A percentile compares a stretch with the other conserved stretches of the same genome.
Evolutionary conservation across 2,797 vertebrate genomes (phyloP).

Genomic region (Peromyscus nudipes): DNA sequence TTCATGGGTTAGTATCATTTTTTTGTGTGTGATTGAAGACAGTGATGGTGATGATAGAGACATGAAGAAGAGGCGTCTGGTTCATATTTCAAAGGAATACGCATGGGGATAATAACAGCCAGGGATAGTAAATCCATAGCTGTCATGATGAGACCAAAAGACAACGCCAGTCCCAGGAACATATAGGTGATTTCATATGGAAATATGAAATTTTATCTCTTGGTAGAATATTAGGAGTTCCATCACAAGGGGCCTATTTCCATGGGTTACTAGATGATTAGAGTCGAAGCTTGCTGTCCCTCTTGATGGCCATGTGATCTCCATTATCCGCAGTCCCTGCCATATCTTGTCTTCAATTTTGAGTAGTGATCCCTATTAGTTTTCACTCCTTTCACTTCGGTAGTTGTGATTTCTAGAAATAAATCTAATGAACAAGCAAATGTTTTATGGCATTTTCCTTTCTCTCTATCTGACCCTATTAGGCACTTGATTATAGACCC

Average conservation of each 20-base stretch:
- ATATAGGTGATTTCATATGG: neutral
- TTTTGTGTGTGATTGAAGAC: neutral
- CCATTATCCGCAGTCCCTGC: neutral
- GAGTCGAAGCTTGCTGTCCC: neutral
- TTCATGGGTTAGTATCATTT: neutral
- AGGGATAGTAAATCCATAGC: neutral
- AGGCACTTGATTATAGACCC: neutral
- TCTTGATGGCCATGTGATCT: neutral
- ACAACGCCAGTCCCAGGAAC: neutral
- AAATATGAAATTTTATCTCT: neutral
- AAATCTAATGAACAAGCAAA: slow-evolving; percentile 5
- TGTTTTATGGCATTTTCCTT: slow-evolving; percentile 14
- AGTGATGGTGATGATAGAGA: neutral
- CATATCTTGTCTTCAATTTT: neutral
- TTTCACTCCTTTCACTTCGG: neutral
- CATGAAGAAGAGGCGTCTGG: neutral
- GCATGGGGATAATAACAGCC: no score
- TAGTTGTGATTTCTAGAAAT: slow-evolving; percentile 21
- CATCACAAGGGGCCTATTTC: neutral
- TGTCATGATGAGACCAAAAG: neutral
- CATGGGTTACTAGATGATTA: neutral
- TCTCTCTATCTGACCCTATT: neutral
- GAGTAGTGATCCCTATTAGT: neutral
- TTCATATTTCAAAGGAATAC: neutral
- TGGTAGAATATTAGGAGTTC: neutral